Conservation (phyloP, 64 coral and sea anemone species). For the Montipora efflorescens region DNA sequence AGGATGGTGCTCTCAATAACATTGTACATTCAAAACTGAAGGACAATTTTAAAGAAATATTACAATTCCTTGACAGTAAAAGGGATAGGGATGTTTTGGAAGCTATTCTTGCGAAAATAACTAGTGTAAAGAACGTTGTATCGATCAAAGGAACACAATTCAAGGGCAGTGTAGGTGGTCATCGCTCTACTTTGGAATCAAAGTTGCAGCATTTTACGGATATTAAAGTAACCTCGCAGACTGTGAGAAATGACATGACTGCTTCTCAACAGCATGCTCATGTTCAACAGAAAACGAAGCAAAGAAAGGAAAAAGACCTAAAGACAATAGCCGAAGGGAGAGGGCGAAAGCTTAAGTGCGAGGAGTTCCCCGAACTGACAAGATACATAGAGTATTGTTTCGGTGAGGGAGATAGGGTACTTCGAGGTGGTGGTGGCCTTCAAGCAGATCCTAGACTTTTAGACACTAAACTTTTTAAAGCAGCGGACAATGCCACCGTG, state of each 20-base stretch:
- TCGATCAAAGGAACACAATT: constrained; percentile 30
- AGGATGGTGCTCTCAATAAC: background rate
- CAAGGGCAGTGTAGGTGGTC: background rate
- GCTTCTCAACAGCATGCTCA: constrained; percentile 2
- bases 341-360: constrained; percentile 71
- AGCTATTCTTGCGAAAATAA: constrained; percentile 48
- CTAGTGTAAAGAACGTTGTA: constrained; percentile 37
- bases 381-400: constrained; percentile 67
- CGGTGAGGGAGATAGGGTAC: constrained; percentile 63
- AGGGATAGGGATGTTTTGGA: constrained; percentile 44
- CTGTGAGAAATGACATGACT: constrained; percentile 38
- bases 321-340: constrained; percentile 30
- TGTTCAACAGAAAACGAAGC: background rate
- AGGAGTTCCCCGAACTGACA: constrained; percentile 69
- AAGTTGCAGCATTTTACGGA: background rate
- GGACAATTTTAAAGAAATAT: constrained; percentile 7
- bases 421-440: constrained; percentile 60
- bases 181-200: background rate
- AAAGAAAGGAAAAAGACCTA: background rate
- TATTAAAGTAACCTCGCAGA: background rate
- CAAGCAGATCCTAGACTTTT: constrained; percentile 60
- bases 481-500: constrained; percentile 67
- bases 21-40: constrained; percentile 1
- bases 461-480: constrained; percentile 68
- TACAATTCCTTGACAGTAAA: constrained; percentile 54